Conservation (phyloP, 1,140 invertebrate species). For the Diorhabda carinulata region DNA sequence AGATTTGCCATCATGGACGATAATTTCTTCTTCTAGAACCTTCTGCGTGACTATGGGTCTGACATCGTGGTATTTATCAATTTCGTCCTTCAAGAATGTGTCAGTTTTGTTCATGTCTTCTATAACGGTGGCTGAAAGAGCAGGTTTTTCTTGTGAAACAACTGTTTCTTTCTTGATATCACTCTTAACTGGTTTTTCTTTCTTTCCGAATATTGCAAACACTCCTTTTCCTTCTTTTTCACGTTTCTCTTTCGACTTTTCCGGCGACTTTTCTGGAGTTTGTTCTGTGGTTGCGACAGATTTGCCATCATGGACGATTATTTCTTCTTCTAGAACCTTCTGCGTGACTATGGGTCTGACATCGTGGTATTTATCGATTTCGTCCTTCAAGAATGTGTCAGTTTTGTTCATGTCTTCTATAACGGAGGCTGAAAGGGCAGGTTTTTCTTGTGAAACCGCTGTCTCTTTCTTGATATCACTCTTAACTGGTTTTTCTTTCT, state of each 20-base stretch:
- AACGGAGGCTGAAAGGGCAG: conserved; percentile 12
- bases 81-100: conserved; percentile 33
- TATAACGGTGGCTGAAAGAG: conserved; percentile 29
- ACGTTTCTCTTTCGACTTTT: conserved; percentile 3
- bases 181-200: neutral
- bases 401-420: conserved; percentile 19
- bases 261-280: neutral
- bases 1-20: neutral
- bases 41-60: conserved; percentile 4
- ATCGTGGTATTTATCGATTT: conserved; percentile 25
- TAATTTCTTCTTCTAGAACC: neutral
- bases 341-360: conserved; percentile 10
- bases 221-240: conserved; percentile 19
- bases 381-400: conserved; percentile 26
- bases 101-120: conserved; percentile 31
- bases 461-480: conserved; percentile 7
- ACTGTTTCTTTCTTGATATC: conserved; percentile 4
- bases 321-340: neutral
- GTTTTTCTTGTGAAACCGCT: neutral
- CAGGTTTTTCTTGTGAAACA: conserved; percentile 17
- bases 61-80: conserved; percentile 33
- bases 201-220: conserved; percentile 19
- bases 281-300: neutral
- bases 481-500: conserved; percentile 10
- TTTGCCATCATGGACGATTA: neutral